A percentile compares a stretch with the other conserved stretches of the same genome.
Evolutionary conservation across 2,888 invertebrate genomes (phyloP).

Genomic region (Cryptus viduatorius): DNA sequence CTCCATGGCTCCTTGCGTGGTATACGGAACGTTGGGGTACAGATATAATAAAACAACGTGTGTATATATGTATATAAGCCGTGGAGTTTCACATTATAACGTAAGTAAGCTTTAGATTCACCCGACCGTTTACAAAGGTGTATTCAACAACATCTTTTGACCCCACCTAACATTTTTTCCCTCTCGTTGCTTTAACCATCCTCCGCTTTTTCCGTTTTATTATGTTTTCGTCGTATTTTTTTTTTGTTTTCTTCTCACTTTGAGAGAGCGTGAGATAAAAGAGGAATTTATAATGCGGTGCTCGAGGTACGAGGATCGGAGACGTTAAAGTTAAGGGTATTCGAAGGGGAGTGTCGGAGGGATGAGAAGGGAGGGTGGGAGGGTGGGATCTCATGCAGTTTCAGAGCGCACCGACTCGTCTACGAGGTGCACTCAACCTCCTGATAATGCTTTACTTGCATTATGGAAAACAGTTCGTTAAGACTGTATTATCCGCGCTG

Average conservation of each 20-base stretch:
- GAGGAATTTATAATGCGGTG: slow-evolving; percentile 74
- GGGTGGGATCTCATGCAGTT: slow-evolving; percentile 22
- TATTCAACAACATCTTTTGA: slow-evolving; percentile 21
- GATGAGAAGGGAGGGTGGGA: neutral
- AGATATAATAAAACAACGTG: neutral
- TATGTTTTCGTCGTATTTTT: neutral
- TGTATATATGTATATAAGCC: neutral
- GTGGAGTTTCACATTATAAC: slow-evolving; percentile 1
- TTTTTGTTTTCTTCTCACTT: slow-evolving; percentile 39
- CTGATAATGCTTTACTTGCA: slow-evolving; percentile 80
- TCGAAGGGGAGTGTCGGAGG: slow-evolving; percentile 34
- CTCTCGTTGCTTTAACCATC: slow-evolving; percentile 22
- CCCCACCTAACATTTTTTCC: slow-evolving; percentile 23
- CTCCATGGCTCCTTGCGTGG: neutral
- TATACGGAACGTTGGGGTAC: neutral
- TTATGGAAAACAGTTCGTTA: slow-evolving; percentile 80
- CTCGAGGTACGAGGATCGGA: slow-evolving; percentile 67
- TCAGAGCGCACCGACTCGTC: slow-evolving; percentile 33
- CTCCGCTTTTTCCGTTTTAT: slow-evolving; percentile 27
- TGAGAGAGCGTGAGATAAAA: slow-evolving; percentile 22
- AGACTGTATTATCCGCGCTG: slow-evolving; percentile 74
- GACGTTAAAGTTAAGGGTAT: slow-evolving; percentile 77
- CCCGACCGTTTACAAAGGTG: neutral
- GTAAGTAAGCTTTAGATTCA: slow-evolving; percentile 14
- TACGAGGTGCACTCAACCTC: slow-evolving; percentile 72